Percentiles rank a stretch among this genome's conserved stretches.
Evolutionary conservation across 2,797 vertebrate genomes (phyloP).

Genomic region (Pelobates cultripes): DNA sequence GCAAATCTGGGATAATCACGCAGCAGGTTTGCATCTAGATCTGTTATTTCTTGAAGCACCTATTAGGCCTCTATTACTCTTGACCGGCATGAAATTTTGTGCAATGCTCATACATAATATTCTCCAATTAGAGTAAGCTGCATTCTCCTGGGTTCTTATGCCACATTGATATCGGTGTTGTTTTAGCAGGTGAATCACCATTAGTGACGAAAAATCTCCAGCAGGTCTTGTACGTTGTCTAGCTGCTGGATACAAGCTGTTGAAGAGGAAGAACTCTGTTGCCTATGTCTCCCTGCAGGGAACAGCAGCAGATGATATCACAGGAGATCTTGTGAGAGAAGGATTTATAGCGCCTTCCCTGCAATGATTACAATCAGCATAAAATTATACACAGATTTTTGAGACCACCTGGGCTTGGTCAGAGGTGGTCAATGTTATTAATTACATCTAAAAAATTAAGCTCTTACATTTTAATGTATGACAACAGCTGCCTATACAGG

Average conservation of each 20-base stretch:
- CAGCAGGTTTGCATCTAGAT: neutral
- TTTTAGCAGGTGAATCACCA: slow-evolving; percentile 46
- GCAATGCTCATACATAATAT: slow-evolving; percentile 2
- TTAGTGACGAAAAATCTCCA: slow-evolving; percentile 26
- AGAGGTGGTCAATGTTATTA: slow-evolving; percentile 31
- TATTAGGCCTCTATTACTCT: slow-evolving; percentile 14
- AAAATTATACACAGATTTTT: slow-evolving; percentile 34
- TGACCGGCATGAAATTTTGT: neutral
- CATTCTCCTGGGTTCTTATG: slow-evolving; percentile 2
- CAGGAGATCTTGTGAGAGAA: slow-evolving; percentile 42
- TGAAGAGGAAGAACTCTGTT: slow-evolving; percentile 9
- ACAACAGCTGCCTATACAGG: no score
- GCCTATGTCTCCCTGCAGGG: slow-evolving; percentile 18
- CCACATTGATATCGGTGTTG: slow-evolving; percentile 27
- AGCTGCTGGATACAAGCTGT: slow-evolving; percentile 11
- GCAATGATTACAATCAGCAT: slow-evolving; percentile 48
- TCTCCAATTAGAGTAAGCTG: slow-evolving; percentile 19
- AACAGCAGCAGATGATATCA: neutral
- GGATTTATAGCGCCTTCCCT: slow-evolving; percentile 31
- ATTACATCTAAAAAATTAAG: slow-evolving; percentile 15
- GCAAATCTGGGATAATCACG: slow-evolving; percentile 17
- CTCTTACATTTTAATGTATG: neutral
- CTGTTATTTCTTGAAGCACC: slow-evolving; percentile 21
- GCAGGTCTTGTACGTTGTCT: slow-evolving; percentile 26
- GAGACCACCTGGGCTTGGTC: slow-evolving; percentile 15